Conservation (phyloP, 2,113 vertebrate species). For the Amphiprion percula region DNA sequence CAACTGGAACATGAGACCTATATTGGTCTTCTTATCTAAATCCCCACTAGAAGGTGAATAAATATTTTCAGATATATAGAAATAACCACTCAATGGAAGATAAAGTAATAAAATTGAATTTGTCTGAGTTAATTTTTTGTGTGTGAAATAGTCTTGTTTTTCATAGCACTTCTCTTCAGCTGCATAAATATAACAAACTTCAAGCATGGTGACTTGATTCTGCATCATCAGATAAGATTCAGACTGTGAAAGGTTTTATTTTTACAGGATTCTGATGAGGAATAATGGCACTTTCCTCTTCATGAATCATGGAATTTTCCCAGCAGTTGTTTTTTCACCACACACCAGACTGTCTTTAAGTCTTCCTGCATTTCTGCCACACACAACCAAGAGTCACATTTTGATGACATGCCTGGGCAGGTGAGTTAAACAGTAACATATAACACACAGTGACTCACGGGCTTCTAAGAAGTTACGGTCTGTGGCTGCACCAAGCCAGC, state of each 20-base stretch:
- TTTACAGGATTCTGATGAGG: neutral
- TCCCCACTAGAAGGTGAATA: no score
- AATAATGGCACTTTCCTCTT: conserved; percentile 12
- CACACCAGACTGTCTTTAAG: conserved; percentile 5
- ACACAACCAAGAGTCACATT: conserved; percentile 5
- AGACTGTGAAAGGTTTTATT: neutral
- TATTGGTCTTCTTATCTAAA: no score
- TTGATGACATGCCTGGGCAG: conserved; percentile 45
- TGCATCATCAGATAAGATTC: neutral
- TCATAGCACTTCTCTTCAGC: neutral
- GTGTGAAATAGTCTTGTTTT: neutral
- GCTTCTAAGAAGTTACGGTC: conserved; percentile 13
- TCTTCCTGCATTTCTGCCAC: neutral
- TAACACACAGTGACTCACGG: conserved; percentile 35
- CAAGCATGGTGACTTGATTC: neutral
- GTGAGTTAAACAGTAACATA: neutral
- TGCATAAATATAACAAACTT: neutral
- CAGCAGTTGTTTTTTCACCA: neutral
- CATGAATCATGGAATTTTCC: conserved; percentile 50
- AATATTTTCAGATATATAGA: no score
- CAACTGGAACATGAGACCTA: no score
- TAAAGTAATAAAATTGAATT: no score
- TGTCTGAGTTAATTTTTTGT: neutral
- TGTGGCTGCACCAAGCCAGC: neutral
- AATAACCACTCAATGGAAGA: no score